Base-by-base conservation (phyloP, 2,113 vertebrate genomes). In the Heterotilapia buettikoferi region DNA sequence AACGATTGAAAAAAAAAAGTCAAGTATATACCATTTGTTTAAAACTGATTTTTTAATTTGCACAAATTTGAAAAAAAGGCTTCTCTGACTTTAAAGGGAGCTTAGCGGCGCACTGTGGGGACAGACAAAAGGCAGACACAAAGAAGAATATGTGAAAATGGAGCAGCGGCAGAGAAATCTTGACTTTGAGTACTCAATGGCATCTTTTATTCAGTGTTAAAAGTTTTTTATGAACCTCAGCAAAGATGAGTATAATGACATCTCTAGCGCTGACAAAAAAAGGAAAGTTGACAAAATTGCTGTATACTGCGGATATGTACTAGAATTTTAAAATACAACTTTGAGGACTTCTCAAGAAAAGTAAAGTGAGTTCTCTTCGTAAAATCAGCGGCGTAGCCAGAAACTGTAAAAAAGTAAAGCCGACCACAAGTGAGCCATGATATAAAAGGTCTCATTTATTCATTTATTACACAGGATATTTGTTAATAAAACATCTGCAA, bases 401-500 rank as follows among this genome's bases (percentile, higher is more conserved):
- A 61, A 56, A 79, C 24, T 79, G 56, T 33, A 26, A 81, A 36
- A 68, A 78, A 88, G 83, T 54, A 85, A 90, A 90, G 83, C 26
- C 43, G 31, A 14, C 26, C 29, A 87, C 83, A 68, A 86, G 36
- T 38, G 80, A 88, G 43, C 50, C 61, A 36, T 93, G 89, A 95
- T 94, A 95, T 92, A 96, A 96, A 96, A 96, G 59, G 45, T 94
- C 88, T 93, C 80, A 90, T 96, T 94, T 94, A 95, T 94, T 96
- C 85, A 91, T 88, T 94, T 89, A 91, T 92, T 94, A 95, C 86
- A 95, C 92, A 92, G 89, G 87, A 93, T 91, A 94, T 94, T 92
- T 95, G 95, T 96, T 93, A 94, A 96, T 96, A 96, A 96, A 96
- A 96, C 95, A 93, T 95, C 88, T 95, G 94, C 92, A 93, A 96